Conservation (phyloP, 2,888 invertebrate species). For the Macrophya alboannulata region DNA sequence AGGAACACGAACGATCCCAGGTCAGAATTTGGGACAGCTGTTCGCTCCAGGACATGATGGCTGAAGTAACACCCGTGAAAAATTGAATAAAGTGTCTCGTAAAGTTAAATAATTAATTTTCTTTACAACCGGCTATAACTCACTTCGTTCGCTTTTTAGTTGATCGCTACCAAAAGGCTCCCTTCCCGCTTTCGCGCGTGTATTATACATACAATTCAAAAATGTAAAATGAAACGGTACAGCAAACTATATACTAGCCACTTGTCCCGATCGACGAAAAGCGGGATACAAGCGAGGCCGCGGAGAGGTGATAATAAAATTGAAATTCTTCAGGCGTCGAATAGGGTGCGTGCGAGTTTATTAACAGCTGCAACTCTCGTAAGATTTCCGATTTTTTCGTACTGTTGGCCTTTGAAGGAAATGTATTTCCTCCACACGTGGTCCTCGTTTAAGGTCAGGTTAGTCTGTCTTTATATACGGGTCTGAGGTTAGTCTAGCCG, state of each 20-base stretch:
- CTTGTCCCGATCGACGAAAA: slow-evolving; percentile 21
- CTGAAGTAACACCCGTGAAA: slow-evolving; percentile 35
- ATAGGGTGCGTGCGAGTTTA: background rate
- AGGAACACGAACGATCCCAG: slow-evolving; percentile 33
- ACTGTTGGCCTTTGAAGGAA: slow-evolving; percentile 73
- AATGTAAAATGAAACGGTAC: background rate
- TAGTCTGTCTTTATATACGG: slow-evolving; percentile 48
- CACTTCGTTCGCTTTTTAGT: background rate
- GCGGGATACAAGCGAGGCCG: background rate
- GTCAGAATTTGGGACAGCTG: slow-evolving; percentile 51
- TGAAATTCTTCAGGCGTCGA: slow-evolving; percentile 10
- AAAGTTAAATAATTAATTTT: slow-evolving; percentile 57
- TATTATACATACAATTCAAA: background rate
- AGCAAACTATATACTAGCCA: background rate
- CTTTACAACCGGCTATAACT: slow-evolving; percentile 22
- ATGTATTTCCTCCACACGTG: slow-evolving; percentile 79
- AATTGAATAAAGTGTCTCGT: slow-evolving; percentile 57
- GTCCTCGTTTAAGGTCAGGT: slow-evolving; percentile 71
- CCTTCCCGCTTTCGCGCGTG: background rate
- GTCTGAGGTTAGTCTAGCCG: slow-evolving; percentile 61
- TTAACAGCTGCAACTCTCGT: slow-evolving; percentile 54
- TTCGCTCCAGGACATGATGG: slow-evolving; percentile 38
- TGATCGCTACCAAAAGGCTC: slow-evolving; percentile 5
- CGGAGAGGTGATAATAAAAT: slow-evolving; percentile 19
- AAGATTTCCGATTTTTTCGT: slow-evolving; percentile 56